Base-by-base conservation (phyloP, 2,888 invertebrate genomes). In the Aleiodes alternator region DNA sequence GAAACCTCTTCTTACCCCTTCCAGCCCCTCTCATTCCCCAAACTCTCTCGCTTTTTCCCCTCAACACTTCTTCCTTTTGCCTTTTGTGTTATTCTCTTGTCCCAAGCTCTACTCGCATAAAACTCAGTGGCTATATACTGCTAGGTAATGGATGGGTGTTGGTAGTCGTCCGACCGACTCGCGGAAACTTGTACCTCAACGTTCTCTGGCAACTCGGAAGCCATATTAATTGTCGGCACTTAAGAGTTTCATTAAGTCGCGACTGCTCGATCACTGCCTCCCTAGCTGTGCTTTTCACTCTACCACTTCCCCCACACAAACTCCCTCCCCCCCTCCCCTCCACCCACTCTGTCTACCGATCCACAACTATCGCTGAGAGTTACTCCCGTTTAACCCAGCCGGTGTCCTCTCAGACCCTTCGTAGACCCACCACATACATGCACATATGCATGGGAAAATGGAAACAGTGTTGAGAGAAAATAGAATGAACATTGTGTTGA, bases 171-270 rank as follows among this genome's bases (percentile, higher is more conserved):
- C 50, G 64, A 64, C 75, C 43, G 56, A 38, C 61, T 74, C 64
- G 70, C 72, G 73, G 76, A 80, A 82, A 81, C 78, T 81, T 80
- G 79, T 80, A 78, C 78, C 78, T 81, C 78, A 75, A 80, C 38
- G 50, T 80, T 80, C 79, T 23, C 73, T 61, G 78, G 80, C 79
- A 83, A 84, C 85, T 84, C 81, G 83, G 82, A 86, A 87, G 85
- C 86, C 85, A 85, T 88, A 88, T 88, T 87, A 87, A 88, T 88
- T 86, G 88, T 86, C 84, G 84, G 83, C 84, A 85, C 87, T 88
- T 86, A 85, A 85, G 87, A 87, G 87, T 87, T 88, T 88, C 87
- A 88, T 88, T 88, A 88, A 88, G 88, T 87, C 83, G 84, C 86
- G 82, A 84, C 82, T 86, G 84, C 85, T 86, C 87, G 86, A 87